Percentiles rank a stretch among this genome's conserved stretches.
These are phyloP conservation scores for Syrista parreyssii DNA, from an alignment of 2,888 invertebrate genomes.

Conservation along the genomic window DNA sequence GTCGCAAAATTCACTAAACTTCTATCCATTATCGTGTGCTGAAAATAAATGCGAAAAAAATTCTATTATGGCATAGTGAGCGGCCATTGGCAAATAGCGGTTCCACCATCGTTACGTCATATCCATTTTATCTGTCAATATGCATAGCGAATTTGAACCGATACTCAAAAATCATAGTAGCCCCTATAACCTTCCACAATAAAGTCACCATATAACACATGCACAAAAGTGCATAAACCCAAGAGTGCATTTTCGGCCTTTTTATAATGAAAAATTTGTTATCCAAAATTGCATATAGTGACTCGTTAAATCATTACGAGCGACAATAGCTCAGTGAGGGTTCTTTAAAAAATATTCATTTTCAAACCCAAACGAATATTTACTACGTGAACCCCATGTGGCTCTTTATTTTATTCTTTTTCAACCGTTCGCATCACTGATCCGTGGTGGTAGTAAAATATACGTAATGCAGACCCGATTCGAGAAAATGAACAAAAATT, in stretches of 20 bases:
- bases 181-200: background rate
- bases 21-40: background rate
- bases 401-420: background rate
- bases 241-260: background rate
- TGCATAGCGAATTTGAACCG: background rate
- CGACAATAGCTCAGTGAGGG: background rate
- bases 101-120: background rate
- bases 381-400: background rate
- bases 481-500: slow-evolving; percentile 33
- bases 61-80: background rate
- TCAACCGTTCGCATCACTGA: background rate
- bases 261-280: too few species aligned
- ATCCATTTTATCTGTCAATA: background rate
- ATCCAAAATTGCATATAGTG: too few species aligned
- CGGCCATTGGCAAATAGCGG: background rate
- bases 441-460: slow-evolving; percentile 50
- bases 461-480: slow-evolving; percentile 48
- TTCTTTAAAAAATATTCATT: background rate
- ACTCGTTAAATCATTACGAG: too few species aligned
- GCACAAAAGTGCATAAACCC: background rate
- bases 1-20: background rate
- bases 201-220: background rate
- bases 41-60: background rate
- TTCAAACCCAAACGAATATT: background rate
- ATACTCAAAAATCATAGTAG: background rate